Evolutionary conservation across 2,113 vertebrate genomes (phyloP).

Genomic region (Podocnemis expansa): DNA sequence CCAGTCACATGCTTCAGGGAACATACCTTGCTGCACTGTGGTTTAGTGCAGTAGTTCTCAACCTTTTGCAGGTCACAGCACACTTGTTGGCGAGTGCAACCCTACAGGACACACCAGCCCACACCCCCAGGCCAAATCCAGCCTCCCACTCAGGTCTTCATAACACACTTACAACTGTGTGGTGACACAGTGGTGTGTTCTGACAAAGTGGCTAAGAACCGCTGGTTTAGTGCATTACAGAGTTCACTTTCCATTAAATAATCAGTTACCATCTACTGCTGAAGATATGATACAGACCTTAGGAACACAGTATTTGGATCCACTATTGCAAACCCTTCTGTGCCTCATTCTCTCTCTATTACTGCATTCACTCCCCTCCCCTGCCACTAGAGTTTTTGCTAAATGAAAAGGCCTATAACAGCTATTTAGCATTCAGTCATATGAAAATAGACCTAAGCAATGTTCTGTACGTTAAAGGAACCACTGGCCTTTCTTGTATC

Average conservation of each 20-base stretch:
- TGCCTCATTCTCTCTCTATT: neutral
- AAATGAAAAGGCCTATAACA: constrained; percentile 5
- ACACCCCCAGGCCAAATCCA: no score
- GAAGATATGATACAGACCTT: neutral
- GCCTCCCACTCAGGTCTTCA: no score
- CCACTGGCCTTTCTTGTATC: neutral
- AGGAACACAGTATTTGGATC: neutral
- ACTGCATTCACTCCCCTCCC: neutral
- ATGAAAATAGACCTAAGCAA: neutral
- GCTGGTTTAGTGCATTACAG: neutral
- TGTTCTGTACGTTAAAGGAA: neutral
- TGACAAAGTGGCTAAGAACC: no score
- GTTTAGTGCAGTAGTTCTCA: no score
- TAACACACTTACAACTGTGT: no score
- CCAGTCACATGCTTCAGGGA: neutral
- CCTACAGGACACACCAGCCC: no score
- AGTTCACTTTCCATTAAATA: neutral
- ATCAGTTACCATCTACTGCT: neutral
- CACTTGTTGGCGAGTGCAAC: no score
- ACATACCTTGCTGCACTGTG: neutral
- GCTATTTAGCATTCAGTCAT: constrained; percentile 8
- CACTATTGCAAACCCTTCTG: neutral
- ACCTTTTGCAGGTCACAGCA: no score
- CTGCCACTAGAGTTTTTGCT: constrained; percentile 12
- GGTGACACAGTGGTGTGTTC: no score